phyloP scores from a whole-genome alignment of 2,888 invertebrate species.

The Drymonia ruficornis region DNA sequence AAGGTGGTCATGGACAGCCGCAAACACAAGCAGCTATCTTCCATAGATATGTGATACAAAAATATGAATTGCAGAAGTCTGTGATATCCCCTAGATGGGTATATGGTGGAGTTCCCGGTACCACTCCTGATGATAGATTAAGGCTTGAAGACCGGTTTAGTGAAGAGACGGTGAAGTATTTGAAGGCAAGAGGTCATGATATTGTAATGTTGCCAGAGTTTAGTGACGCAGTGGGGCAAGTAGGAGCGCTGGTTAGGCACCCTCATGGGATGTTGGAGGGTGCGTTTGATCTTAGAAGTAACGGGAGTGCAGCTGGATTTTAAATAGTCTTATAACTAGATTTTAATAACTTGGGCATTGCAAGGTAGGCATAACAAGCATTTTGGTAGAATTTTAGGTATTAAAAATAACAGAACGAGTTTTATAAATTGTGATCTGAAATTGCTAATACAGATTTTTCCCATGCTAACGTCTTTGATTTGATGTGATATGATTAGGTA shows the following conservation, averaged over 20 bases:
- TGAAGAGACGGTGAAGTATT: conserved; percentile 56
- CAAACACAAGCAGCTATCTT: conserved; percentile 77
- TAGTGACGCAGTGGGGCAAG: conserved; percentile 61
- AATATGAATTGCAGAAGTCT: conserved; percentile 56
- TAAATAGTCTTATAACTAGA: too few species aligned
- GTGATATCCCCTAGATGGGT: conserved; percentile 70
- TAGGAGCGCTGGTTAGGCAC: conserved; percentile 69
- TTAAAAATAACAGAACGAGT: too few species aligned
- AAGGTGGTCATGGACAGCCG: conserved; percentile 75
- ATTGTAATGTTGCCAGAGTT: conserved; percentile 53
- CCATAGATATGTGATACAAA: conserved; percentile 72
- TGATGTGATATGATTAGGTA: too few species aligned
- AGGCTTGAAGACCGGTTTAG: conserved; percentile 65
- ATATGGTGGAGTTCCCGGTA: conserved; percentile 54
- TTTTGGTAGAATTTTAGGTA: too few species aligned
- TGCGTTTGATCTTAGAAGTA: conserved; percentile 68
- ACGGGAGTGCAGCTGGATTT: conserved; percentile 73
- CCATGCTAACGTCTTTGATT: too few species aligned
- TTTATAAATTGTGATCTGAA: too few species aligned
- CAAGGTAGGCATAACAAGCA: too few species aligned
- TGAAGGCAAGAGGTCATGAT: conserved; percentile 62
- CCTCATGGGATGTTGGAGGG: conserved; percentile 68
- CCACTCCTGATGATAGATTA: conserved; percentile 43
- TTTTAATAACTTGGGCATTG: too few species aligned
- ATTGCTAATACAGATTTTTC: too few species aligned